Evolutionary conservation across 2,888 invertebrate genomes (phyloP), one percentile per base, ranked within the genome.

Genomic region (Apodemia duryi): DNA sequence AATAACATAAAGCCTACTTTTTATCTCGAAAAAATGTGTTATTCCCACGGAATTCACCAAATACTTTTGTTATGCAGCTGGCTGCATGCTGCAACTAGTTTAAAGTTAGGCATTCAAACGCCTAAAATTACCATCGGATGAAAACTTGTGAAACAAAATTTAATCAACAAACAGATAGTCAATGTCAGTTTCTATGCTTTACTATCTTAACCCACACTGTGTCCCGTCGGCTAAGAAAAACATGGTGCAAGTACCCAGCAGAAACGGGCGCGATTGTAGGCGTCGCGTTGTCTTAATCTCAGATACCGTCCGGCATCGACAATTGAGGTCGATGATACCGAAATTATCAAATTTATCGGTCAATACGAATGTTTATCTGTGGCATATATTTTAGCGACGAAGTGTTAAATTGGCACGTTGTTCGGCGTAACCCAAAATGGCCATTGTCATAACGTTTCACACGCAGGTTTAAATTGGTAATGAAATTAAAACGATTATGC

Each of bases 291-390:
- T 49, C 49, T 49, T 49, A 49, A 49, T 49, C 49, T 49, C 49
- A 49, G 49, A 49, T 21, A 49, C 49, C n/a, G 49, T 49, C 49
- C 21, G 57, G 29, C 32, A 57, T 57, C 57, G 57, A 35, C 13
- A 32, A 57, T 57, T 57, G 32, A 57, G 57, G 57, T 57, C 57
- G 57, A 35, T 57, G 57, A 57, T 57, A 57, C 32, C 57, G 32
- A 57, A 32, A 57, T 57, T 57, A 57, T 57, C 57, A 57, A 57
- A 57, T 57, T 57, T 57, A 57, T 57, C 57, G 57, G 57, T 35
- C 57, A 57, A 13, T 57, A 13, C 57, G 57, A 32, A 13, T 57
- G 32, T 57, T 57, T 57, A 57, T 57, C 57, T 6, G 57, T 57
- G 57, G 57, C 57, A 57, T 10, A 57, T 57, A 57, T 57, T 57